Evolutionary conservation across 2,113 vertebrate species (phyloP).

Genomic region (Petromus typicus): DNA sequence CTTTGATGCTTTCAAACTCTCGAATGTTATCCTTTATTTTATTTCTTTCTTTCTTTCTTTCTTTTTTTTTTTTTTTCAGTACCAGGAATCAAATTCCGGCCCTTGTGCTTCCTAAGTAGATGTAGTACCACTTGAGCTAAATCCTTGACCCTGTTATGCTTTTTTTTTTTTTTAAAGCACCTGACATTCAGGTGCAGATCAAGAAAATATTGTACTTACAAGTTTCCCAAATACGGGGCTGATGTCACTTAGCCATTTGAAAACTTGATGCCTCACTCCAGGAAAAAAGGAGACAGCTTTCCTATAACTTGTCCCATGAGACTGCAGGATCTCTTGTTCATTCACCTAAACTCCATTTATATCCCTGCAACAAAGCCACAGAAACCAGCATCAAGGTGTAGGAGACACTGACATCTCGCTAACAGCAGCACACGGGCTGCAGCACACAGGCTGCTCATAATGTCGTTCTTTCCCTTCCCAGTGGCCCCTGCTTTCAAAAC

Average conservation of each 20-base stretch:
- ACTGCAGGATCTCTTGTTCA: neutral
- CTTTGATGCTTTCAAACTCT: conserved; percentile 35
- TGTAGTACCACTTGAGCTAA: too few relatives aligned
- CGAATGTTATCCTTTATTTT: neutral
- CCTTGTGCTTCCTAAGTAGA: too few relatives aligned
- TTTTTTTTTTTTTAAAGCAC: neutral
- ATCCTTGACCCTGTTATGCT: too few relatives aligned
- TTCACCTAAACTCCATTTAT: conserved; percentile 63
- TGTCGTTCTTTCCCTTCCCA: conserved; percentile 35
- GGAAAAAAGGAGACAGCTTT: conserved; percentile 36
- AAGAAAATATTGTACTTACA: conserved; percentile 25
- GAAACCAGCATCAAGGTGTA: conserved; percentile 4
- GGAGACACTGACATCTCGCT: neutral
- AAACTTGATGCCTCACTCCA: neutral
- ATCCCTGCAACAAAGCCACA: conserved; percentile 48
- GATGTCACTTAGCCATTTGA: neutral
- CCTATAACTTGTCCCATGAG: neutral
- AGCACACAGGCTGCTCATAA: neutral
- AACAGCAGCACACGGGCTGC: neutral
- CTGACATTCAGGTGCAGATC: conserved; percentile 52
- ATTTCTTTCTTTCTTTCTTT: neutral
- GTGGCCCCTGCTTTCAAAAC: neutral
- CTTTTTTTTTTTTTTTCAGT: too few relatives aligned
- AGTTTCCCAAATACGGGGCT: neutral
- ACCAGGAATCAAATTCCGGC: too few relatives aligned